Percentiles rank a stretch among this genome's conserved stretches.
phyloP scores from a whole-genome alignment of 2,113 vertebrate genomes.

The Stegastes partitus region DNA sequence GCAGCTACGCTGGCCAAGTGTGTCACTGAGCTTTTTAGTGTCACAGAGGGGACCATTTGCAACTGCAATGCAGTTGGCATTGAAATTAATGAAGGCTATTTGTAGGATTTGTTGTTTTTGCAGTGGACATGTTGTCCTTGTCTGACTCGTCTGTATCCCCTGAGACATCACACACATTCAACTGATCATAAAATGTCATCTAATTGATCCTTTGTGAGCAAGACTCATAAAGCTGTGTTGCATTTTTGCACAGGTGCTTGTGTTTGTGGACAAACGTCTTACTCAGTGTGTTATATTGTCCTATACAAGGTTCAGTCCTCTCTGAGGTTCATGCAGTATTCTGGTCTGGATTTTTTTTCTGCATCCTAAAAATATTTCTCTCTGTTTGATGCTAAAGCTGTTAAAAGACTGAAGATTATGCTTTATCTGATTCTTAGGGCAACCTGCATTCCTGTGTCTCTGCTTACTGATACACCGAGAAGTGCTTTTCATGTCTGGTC shows the following conservation, averaged over 20 bases:
- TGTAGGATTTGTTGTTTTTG: slow-evolving; percentile 47
- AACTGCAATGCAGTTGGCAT: slow-evolving; percentile 34
- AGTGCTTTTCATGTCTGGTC: slow-evolving; percentile 64
- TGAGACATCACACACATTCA: slow-evolving; percentile 22
- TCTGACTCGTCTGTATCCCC: neutral
- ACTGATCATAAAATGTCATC: slow-evolving; percentile 5
- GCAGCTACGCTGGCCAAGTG: slow-evolving; percentile 53
- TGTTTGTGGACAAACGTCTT: neutral
- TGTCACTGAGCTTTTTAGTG: slow-evolving; percentile 65
- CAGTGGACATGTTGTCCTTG: slow-evolving; percentile 19
- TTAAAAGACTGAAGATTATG: neutral
- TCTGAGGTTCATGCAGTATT: neutral
- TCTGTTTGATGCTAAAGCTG: slow-evolving; percentile 26
- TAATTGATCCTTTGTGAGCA: slow-evolving; percentile 3
- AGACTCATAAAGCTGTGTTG: neutral
- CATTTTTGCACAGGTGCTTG: neutral
- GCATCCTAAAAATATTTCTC: neutral
- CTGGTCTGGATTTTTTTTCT: neutral
- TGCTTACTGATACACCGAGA: slow-evolving; percentile 43
- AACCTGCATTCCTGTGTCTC: slow-evolving; percentile 57
- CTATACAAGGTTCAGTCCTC: neutral
- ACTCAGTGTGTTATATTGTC: slow-evolving; percentile 2
- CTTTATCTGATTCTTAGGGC: slow-evolving; percentile 66
- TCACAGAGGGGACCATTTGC: slow-evolving; percentile 47
- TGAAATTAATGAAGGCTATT: slow-evolving; percentile 52